Percentiles rank a stretch among this genome's conserved stretches.
Evolutionary conservation across 1,140 invertebrate genomes (phyloP).

Genomic region (Heliconius melpomene): DNA sequence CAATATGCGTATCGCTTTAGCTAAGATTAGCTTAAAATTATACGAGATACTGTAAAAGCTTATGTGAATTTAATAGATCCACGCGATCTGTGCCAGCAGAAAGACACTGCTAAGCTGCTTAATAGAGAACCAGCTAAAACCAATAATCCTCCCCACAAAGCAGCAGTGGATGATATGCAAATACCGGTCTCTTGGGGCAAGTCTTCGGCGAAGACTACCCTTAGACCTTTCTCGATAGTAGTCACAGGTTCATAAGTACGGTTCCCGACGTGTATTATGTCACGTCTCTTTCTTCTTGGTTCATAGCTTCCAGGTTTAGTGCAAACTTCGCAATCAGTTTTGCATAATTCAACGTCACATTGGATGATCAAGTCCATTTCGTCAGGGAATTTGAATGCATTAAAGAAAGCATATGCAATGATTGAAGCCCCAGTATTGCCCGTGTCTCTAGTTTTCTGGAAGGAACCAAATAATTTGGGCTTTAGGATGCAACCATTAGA

Average conservation of each 20-base stretch:
- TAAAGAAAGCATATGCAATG: slow-evolving; percentile 90
- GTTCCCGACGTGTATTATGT: slow-evolving; percentile 75
- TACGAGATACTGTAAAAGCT: neutral
- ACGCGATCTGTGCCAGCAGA: slow-evolving; percentile 65
- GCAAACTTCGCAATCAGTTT: slow-evolving; percentile 89
- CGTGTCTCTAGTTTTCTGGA: slow-evolving; percentile 90
- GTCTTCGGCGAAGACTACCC: slow-evolving; percentile 86
- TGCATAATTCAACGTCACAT: slow-evolving; percentile 92
- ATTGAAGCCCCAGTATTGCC: slow-evolving; percentile 88
- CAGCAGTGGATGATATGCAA: slow-evolving; percentile 68
- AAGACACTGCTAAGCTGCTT: slow-evolving; percentile 65
- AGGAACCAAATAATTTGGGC: slow-evolving; percentile 90
- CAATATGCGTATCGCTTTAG: neutral
- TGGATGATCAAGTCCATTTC: slow-evolving; percentile 92
- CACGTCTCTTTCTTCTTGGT: slow-evolving; percentile 83
- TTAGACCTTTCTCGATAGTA: slow-evolving; percentile 83
- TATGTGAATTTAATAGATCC: slow-evolving; percentile 56
- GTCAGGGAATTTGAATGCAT: slow-evolving; percentile 94
- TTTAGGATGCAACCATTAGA: slow-evolving; percentile 90
- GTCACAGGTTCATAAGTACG: slow-evolving; percentile 81
- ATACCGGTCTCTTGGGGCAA: slow-evolving; percentile 72
- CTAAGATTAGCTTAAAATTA: neutral
- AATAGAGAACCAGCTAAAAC: slow-evolving; percentile 66
- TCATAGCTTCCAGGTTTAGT: slow-evolving; percentile 85
- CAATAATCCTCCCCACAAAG: slow-evolving; percentile 74